Conservation (phyloP, 2,888 invertebrate genomes). For the Panzeria rudis region DNA sequence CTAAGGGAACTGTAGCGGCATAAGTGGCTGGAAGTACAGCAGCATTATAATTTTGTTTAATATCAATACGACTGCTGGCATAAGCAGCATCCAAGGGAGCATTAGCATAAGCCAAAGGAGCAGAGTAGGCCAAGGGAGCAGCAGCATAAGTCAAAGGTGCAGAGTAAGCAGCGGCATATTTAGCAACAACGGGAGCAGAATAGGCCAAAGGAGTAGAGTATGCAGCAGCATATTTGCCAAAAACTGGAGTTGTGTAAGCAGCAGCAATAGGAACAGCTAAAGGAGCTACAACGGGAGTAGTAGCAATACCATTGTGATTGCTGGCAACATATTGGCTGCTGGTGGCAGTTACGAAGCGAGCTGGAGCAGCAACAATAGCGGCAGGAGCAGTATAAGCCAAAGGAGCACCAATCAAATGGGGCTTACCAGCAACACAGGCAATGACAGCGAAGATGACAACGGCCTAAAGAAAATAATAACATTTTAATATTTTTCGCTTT, state of each 20-base stretch:
- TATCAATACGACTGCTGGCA: constrained; percentile 64
- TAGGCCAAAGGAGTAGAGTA: constrained; percentile 34
- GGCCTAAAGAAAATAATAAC: constrained; percentile 68
- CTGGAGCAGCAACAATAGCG: constrained; percentile 70
- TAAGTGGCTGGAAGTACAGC: constrained; percentile 67
- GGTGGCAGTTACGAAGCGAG: constrained; percentile 55
- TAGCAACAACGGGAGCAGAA: constrained; percentile 35
- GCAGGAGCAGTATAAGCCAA: constrained; percentile 74
- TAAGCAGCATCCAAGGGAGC: constrained; percentile 66
- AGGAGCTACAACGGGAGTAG: constrained; percentile 66
- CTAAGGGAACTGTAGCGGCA: constrained; percentile 57
- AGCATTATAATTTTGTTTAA: constrained; percentile 68
- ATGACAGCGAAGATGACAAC: constrained; percentile 76
- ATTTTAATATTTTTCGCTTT: neutral
- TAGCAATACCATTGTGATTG: constrained; percentile 71
- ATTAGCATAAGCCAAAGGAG: constrained; percentile 64
- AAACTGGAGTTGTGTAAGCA: constrained; percentile 78
- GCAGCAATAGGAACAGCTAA: constrained; percentile 35
- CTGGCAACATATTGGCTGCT: constrained; percentile 70
- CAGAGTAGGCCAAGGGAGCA: constrained; percentile 62
- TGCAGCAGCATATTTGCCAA: neutral
- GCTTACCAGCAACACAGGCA: constrained; percentile 76
- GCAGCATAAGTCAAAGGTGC: constrained; percentile 60
- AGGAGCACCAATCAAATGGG: constrained; percentile 73
- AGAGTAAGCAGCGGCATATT: constrained; percentile 44